Evolutionary conservation across 2,888 invertebrate species (phyloP).

Genomic region (Junonia oenone): DNA sequence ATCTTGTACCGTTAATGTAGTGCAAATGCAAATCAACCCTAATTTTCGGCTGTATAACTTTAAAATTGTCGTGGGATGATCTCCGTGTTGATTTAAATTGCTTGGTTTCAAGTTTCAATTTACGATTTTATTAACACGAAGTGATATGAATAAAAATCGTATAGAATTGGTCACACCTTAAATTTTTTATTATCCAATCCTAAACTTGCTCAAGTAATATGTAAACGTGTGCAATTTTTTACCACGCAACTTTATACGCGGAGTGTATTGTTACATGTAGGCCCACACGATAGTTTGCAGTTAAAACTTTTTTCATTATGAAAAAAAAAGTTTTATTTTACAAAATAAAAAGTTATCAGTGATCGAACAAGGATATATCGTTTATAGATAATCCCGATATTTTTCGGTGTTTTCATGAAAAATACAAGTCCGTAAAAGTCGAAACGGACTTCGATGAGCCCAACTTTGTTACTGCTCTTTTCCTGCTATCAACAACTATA

Average conservation of each 20-base stretch:
- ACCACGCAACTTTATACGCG: no score
- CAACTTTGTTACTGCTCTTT: slow-evolving; percentile 49
- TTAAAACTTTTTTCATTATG: neutral
- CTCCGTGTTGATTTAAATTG: neutral
- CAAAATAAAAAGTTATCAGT: neutral
- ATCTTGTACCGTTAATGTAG: slow-evolving; percentile 36
- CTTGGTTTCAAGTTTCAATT: neutral
- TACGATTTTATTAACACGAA: neutral
- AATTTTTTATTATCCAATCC: no score
- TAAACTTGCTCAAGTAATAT: no score
- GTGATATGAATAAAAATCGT: neutral
- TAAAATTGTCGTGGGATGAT: slow-evolving; percentile 24
- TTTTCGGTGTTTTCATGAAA: slow-evolving; percentile 1
- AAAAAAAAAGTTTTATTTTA: neutral
- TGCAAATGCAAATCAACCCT: slow-evolving; percentile 30
- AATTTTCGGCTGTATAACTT: slow-evolving; percentile 22
- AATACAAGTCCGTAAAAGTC: slow-evolving; percentile 8
- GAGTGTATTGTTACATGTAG: no score
- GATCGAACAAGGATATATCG: neutral
- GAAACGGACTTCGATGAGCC: slow-evolving; percentile 31
- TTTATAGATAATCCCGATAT: neutral
- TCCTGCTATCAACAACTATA: slow-evolving; percentile 57
- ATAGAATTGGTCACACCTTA: neutral
- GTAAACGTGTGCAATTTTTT: no score
- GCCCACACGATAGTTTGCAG: neutral